phyloP scores from a whole-genome alignment of 2,113 vertebrate species.

The Lutjanus erythropterus region DNA sequence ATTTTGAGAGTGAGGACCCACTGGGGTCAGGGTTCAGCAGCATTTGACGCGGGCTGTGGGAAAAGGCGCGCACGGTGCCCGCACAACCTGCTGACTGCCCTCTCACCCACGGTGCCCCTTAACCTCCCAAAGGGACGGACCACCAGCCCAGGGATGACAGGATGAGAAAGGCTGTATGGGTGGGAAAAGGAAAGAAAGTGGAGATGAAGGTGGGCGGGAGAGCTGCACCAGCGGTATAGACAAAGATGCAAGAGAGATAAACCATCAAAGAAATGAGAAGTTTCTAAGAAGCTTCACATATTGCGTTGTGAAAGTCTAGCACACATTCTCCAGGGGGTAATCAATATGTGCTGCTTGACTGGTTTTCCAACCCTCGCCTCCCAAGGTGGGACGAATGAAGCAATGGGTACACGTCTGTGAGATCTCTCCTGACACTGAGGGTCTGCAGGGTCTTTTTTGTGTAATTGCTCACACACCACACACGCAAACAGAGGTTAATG shows the following conservation, averaged over 20 bases:
- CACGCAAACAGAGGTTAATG: slow-evolving; percentile 42
- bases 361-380: slow-evolving; percentile 66
- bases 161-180: slow-evolving; percentile 75
- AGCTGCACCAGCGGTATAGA: slow-evolving; percentile 50
- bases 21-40: slow-evolving; percentile 86
- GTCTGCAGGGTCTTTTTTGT: slow-evolving; percentile 32
- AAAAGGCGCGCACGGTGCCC: slow-evolving; percentile 83
- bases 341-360: slow-evolving; percentile 70
- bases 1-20: slow-evolving; percentile 78
- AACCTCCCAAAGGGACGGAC: slow-evolving; percentile 77
- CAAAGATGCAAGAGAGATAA: slow-evolving; percentile 75
- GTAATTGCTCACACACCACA: slow-evolving; percentile 47
- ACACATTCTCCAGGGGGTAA: slow-evolving; percentile 73
- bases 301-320: slow-evolving; percentile 67
- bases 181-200: slow-evolving; percentile 69
- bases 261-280: slow-evolving; percentile 76
- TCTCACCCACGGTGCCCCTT: slow-evolving; percentile 82
- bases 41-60: slow-evolving; percentile 84
- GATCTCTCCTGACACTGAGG: slow-evolving; percentile 45
- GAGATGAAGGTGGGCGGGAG: slow-evolving; percentile 73
- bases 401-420: slow-evolving; percentile 42
- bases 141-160: slow-evolving; percentile 77
- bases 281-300: slow-evolving; percentile 82
- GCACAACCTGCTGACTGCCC: slow-evolving; percentile 81
- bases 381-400: slow-evolving; percentile 57